Base-by-base conservation (phyloP, 2,888 invertebrate genomes). In the Drosophila nigricruria region DNA sequence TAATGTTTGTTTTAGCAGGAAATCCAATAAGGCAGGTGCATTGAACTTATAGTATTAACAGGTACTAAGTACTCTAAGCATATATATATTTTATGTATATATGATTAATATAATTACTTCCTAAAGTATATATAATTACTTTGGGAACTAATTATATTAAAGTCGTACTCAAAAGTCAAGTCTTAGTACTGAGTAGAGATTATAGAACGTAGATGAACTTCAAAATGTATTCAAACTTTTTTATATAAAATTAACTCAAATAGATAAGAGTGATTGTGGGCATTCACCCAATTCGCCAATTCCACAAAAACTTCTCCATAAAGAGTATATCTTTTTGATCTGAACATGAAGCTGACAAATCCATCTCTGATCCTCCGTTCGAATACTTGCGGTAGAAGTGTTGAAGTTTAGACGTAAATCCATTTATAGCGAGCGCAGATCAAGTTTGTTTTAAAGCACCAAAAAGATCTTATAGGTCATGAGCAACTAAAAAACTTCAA, bases 1-100 rank as follows among this genome's bases (percentile, higher is more conserved):
- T 47, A 62, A 70, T 70, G 32, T 59, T 14, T 43, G 23, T 23
- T 43, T 42, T 30, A 10, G n/a, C 10, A 8, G 8, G 12, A 30
- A 45, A 23, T n/a, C 27, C 14, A 14, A 18, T 54, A 27, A 20
- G 6, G 40, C 14, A 5, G 32, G 32, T 6, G 16, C 56, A 32
- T n/a, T 56, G 56, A 43, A 23, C 56, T 56, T 2, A 5, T 5
- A 12, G n/a, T 18, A n/a, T 25, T 16, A 43, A 23, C 3, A 9
- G 10, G 10, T n/a, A 16, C 16, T 43, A 8, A 23, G 6, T 43
- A 12, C 20, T 10, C 12, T 10, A 14, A 6, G 14, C 8, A 43
- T 43, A 23, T 23, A 43, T n/a, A n/a, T n/a, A n/a, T n/a, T 12
- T 9, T 16, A 1, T 9, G 45, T 27, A n/a, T 27, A 10, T 47